A percentile compares a stretch with the other conserved stretches of the same genome.
Evolutionary conservation across 2,113 vertebrate species (phyloP).

Genomic region (Sinocyclocheilus anshuiensis): DNA sequence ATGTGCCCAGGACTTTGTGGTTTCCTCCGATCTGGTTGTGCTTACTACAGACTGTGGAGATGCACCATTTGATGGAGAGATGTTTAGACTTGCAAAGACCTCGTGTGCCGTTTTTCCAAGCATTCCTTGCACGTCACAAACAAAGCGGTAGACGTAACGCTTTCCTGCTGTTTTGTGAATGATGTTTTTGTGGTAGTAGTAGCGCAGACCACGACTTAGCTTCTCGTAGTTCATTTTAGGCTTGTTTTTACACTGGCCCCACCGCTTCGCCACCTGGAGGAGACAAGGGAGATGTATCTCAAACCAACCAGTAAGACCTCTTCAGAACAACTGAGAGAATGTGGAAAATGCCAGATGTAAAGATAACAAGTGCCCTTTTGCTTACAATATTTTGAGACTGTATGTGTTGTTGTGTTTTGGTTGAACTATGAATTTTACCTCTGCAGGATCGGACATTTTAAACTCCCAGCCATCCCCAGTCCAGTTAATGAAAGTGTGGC

Average conservation of each 20-base stretch:
- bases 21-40: constrained; percentile 54
- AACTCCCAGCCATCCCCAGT: constrained; percentile 85
- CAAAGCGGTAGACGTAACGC: constrained; percentile 86
- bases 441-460: constrained; percentile 83
- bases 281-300: not conserved
- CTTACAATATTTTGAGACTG: not conserved
- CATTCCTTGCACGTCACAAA: constrained; percentile 81
- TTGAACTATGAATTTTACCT: constrained; percentile 67
- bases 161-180: constrained; percentile 86
- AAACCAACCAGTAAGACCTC: not conserved
- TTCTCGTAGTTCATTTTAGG: constrained; percentile 90
- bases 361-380: not conserved
- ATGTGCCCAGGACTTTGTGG: constrained; percentile 64
- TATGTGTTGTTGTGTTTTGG: not conserved
- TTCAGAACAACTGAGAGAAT: constrained; percentile 16
- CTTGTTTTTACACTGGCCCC: constrained; percentile 87
- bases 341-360: not conserved
- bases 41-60: constrained; percentile 33
- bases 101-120: constrained; percentile 77
- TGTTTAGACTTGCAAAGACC: constrained; percentile 73
- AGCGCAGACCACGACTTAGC: constrained; percentile 82
- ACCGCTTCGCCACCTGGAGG: constrained; percentile 80
- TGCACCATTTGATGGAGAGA: constrained; percentile 61
- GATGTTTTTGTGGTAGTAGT: constrained; percentile 89
- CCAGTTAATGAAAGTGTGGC: constrained; percentile 79